Evolutionary conservation across 2,888 invertebrate genomes (phyloP), one percentile per base, ranked within the genome.

Genomic region (Imbricaverruca yamaguchii): DNA sequence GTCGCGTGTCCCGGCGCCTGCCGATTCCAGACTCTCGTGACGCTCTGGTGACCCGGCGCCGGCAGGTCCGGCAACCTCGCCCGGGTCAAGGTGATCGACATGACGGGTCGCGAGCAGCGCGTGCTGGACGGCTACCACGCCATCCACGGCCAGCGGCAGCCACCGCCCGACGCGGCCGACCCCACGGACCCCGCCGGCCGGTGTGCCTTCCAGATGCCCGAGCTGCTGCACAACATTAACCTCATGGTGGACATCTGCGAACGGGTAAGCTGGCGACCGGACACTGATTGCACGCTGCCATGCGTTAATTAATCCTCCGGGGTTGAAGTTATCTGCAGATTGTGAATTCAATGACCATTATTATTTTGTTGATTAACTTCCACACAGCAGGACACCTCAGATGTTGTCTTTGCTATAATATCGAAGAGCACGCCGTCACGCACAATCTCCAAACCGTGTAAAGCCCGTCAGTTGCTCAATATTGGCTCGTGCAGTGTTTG

Each of bases 41-140:
- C 39, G 39, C 39, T 39, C 2, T 63, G 61, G 61, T 13, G 18
- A 8, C 18, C 8, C 61, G 61, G 8, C 21, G 18, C 61, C 21
- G 21, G 15, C 55, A 55, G 74, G 18, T 59, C 59, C 59, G 21
- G 81, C 83, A 92, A 93, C 85, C 88, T 95, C 80, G 91, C 92
- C 61, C 94, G 94, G 87, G 96, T 97, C 74, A 98, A 98, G 85
- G 98, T 99, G 18, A 98, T 99, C 84, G 99, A 99, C 88, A 96
- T 99, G 96, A 98, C 98, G 12, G 98, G 98, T 0, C 95, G 94
- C 0, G 96, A 98, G 87, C 93, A 94, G 87, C 91, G 96, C 81
- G 94, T 98, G 65, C 90, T 96, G 6, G 94, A 93, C 86, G 96
- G 97, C 0, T 97, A 97, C 87, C 96, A 96, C 87, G 96, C 97